Evolutionary conservation across 2,888 invertebrate genomes (phyloP).

Genomic region (Calameuta idolon): DNA sequence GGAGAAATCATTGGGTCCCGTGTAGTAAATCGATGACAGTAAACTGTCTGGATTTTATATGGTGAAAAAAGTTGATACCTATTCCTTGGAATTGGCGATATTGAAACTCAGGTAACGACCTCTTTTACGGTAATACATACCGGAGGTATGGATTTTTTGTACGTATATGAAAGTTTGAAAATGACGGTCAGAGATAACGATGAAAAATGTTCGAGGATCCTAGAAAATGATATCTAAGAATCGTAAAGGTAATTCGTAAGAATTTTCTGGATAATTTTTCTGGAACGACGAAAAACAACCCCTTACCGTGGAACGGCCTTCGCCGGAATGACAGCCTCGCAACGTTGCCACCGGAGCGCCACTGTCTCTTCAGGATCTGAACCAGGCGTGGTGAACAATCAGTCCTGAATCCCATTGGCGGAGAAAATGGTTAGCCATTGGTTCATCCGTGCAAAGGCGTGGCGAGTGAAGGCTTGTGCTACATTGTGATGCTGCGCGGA

Average conservation of each 20-base stretch:
- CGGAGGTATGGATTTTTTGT: background rate
- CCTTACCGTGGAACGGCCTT: slow-evolving; percentile 42
- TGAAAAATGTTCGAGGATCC: background rate
- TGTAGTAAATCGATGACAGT: background rate
- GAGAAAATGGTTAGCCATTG: slow-evolving; percentile 34
- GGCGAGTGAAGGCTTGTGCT: slow-evolving; percentile 29
- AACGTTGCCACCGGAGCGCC: slow-evolving; percentile 55
- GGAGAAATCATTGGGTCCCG: background rate
- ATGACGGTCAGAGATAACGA: background rate
- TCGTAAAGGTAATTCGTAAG: background rate
- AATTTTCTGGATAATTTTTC: background rate
- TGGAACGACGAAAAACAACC: slow-evolving; percentile 20
- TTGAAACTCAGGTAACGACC: background rate
- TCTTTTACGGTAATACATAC: background rate
- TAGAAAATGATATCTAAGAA: background rate
- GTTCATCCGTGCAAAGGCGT: slow-evolving; percentile 31
- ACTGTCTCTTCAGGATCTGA: slow-evolving; percentile 44
- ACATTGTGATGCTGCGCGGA: slow-evolving; percentile 35
- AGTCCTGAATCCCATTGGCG: slow-evolving; percentile 30
- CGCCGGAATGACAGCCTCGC: slow-evolving; percentile 59
- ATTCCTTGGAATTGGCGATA: background rate
- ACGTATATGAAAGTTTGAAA: background rate
- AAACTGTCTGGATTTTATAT: background rate
- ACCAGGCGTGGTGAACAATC: slow-evolving; percentile 35
- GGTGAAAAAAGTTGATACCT: background rate